A percentile compares a stretch with the other conserved stretches of the same genome.
These are phyloP conservation scores for Melanargia galathea DNA, from an alignment of 2,888 invertebrate species.

Conservation along the genomic window DNA sequence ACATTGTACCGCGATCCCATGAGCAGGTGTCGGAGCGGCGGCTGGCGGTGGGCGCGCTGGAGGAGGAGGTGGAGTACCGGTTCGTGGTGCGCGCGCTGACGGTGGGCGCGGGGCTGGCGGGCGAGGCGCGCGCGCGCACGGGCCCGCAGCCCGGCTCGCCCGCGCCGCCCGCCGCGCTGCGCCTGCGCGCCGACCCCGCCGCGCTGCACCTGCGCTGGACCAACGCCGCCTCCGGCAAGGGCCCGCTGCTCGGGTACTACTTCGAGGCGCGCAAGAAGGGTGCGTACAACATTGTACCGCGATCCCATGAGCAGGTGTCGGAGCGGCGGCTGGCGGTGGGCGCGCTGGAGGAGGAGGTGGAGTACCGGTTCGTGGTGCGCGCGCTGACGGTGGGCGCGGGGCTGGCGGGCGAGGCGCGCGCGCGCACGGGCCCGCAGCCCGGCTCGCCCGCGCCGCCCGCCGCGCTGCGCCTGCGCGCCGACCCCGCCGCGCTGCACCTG, in stretches of 20 bases:
- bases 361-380: constrained; percentile 95
- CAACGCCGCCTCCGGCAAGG: constrained; percentile 91
- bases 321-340: constrained; percentile 90
- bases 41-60: constrained; percentile 91
- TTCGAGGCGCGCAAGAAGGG: constrained; percentile 92
- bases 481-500: constrained; percentile 91
- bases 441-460: constrained; percentile 92
- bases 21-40: constrained; percentile 92
- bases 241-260: constrained; percentile 94
- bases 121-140: constrained; percentile 91
- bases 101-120: constrained; percentile 91
- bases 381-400: constrained; percentile 96
- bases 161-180: constrained; percentile 87
- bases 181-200: constrained; percentile 89
- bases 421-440: constrained; percentile 95
- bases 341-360: constrained; percentile 95
- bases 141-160: constrained; percentile 96
- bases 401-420: constrained; percentile 88
- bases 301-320: constrained; percentile 94
- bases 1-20: neutral
- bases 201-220: constrained; percentile 94
- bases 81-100: constrained; percentile 97
- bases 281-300: constrained; percentile 48
- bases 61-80: constrained; percentile 96
- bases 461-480: constrained; percentile 87